These are phyloP conservation scores for Galagoides demidoff DNA, from an alignment of 2,797 vertebrate genomes.

Conservation along the genomic window DNA sequence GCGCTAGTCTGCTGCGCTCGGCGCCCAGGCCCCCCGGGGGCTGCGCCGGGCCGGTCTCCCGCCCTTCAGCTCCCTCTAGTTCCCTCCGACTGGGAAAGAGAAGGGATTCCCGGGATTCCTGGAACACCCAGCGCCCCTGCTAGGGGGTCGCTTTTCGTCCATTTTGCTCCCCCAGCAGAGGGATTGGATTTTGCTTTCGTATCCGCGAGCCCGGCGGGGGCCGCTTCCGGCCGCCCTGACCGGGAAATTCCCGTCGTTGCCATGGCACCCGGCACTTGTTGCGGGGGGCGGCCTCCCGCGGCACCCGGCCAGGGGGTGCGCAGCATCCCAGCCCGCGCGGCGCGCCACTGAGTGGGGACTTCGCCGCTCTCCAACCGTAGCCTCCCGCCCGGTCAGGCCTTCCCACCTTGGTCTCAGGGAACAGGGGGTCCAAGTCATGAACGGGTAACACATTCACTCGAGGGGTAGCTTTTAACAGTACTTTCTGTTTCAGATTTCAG, in stretches of 20 bases:
- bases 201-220: constrained; percentile 8
- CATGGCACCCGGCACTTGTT: constrained; percentile 92
- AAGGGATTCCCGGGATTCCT: neutral
- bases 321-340: neutral
- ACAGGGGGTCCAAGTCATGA: neutral
- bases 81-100: neutral
- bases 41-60: neutral
- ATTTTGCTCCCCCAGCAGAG: constrained; percentile 39
- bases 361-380: neutral
- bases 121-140: neutral
- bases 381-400: constrained; percentile 4
- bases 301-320: neutral
- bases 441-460: neutral
- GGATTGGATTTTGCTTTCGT: neutral
- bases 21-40: constrained; percentile 33
- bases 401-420: neutral
- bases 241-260: constrained; percentile 88
- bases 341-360: neutral
- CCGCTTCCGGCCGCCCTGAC: constrained; percentile 81
- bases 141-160: constrained; percentile 52
- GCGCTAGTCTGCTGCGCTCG: constrained; percentile 22
- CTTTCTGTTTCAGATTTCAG: constrained; percentile 91
- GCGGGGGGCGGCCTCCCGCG: constrained; percentile 80
- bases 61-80: neutral
- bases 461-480: constrained; percentile 38